These are phyloP conservation scores for Oedothorax gibbosus DNA, from an alignment of 1,140 invertebrate species.

Conservation along the genomic window DNA sequence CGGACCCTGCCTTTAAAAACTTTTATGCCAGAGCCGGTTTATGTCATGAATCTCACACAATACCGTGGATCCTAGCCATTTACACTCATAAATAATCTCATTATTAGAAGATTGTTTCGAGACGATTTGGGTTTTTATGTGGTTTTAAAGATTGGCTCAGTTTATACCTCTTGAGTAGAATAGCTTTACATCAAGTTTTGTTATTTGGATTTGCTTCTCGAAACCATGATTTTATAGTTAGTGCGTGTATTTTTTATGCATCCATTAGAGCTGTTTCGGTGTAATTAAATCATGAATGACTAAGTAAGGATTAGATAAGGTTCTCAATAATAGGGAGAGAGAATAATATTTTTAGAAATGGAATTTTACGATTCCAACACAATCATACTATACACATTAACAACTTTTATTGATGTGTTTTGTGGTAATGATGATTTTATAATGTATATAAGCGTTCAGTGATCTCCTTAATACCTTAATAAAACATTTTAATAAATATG, in stretches of 20 bases:
- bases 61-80: slow-evolving; percentile 20
- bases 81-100: slow-evolving; percentile 49
- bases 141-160: slow-evolving; percentile 32
- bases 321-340: too few species aligned
- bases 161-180: slow-evolving; percentile 18
- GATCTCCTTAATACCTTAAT: too few species aligned
- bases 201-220: too few species aligned
- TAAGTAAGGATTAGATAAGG: background rate
- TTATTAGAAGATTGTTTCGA: slow-evolving; percentile 49
- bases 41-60: slow-evolving; percentile 18
- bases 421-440: too few species aligned
- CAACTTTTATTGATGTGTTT: too few species aligned
- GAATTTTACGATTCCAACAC: too few species aligned
- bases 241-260: background rate
- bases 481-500: too few species aligned
- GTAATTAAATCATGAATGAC: slow-evolving; percentile 9
- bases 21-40: slow-evolving; percentile 50
- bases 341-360: too few species aligned
- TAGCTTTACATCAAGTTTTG: too few species aligned
- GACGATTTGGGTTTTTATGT: slow-evolving; percentile 32
- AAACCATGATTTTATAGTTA: slow-evolving; percentile 21
- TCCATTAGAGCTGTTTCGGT: background rate
- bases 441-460: too few species aligned
- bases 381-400: too few species aligned
- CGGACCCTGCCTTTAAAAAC: slow-evolving; percentile 43